Evolutionary conservation across 2,113 vertebrate species (phyloP).

Genomic region (Pedionomus torquatus): DNA sequence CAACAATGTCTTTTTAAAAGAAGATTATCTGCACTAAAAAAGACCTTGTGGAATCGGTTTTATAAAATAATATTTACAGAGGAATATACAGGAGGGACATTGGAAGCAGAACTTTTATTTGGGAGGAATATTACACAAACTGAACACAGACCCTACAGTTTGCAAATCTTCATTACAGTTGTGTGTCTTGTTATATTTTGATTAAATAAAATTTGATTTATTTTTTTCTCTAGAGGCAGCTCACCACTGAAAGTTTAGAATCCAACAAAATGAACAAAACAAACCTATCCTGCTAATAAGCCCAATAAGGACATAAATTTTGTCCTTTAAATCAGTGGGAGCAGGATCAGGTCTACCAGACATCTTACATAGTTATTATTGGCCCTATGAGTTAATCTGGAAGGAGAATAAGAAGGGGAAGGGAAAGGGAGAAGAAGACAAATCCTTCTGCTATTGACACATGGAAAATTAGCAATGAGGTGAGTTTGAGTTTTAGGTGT

Average conservation of each 20-base stretch:
- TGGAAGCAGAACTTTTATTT: constrained; percentile 75
- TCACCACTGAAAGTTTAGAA: constrained; percentile 19
- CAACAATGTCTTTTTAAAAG: constrained; percentile 34
- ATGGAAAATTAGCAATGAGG: neutral
- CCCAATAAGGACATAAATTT: neutral
- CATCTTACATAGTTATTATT: neutral
- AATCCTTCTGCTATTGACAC: neutral
- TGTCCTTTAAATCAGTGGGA: neutral
- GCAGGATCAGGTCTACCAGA: neutral
- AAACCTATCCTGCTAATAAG: neutral
- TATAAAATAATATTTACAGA: constrained; percentile 72
- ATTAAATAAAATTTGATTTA: constrained; percentile 10
- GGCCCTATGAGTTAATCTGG: neutral
- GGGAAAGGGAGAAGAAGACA: neutral
- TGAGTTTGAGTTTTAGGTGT: neutral
- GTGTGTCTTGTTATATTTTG: constrained; percentile 27
- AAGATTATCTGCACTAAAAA: constrained; percentile 51
- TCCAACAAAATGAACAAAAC: neutral
- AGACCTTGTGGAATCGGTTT: neutral
- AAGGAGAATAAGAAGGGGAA: neutral
- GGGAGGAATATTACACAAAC: constrained; percentile 68
- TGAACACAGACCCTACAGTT: constrained; percentile 61
- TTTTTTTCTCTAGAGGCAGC: constrained; percentile 30
- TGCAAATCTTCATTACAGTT: constrained; percentile 65
- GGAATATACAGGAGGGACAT: constrained; percentile 52